A percentile compares a stretch with the other conserved stretches of the same genome.
These are phyloP conservation scores for Pipa parva DNA, from an alignment of 2,113 vertebrate genomes.

Conservation along the genomic window DNA sequence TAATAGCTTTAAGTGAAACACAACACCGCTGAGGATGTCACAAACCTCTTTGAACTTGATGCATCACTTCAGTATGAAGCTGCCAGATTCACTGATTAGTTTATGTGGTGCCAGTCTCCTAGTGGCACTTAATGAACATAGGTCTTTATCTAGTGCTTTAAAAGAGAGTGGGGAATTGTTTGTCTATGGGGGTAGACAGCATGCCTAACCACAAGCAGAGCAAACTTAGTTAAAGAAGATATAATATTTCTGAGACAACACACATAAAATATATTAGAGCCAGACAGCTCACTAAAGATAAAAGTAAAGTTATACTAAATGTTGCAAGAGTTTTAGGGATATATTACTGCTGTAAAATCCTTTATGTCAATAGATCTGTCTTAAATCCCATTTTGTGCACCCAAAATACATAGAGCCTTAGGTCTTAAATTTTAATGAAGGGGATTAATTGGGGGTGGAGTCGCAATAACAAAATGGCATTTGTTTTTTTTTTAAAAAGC, in stretches of 20 bases:
- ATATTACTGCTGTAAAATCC: constrained; percentile 14
- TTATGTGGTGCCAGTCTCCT: constrained; percentile 63
- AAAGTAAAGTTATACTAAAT: constrained; percentile 30
- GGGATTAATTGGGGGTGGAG: too few relatives aligned
- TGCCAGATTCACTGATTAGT: constrained; percentile 61
- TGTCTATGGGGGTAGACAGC: constrained; percentile 44
- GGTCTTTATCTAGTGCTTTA: constrained; percentile 55
- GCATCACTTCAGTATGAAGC: constrained; percentile 70
- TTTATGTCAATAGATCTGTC: constrained; percentile 1
- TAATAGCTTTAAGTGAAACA: constrained; percentile 71
- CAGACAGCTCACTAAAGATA: constrained; percentile 25
- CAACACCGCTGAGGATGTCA: constrained; percentile 72
- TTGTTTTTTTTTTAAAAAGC: too few relatives aligned
- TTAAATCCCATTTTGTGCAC: constrained; percentile 1
- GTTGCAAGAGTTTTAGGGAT: constrained; percentile 19
- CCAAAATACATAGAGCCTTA: too few relatives aligned
- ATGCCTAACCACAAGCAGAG: constrained; percentile 44
- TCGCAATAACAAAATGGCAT: too few relatives aligned
- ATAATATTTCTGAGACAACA: constrained; percentile 43
- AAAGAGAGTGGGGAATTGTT: constrained; percentile 47
- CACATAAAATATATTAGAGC: constrained; percentile 27
- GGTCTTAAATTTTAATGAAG: too few relatives aligned
- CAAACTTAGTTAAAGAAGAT: constrained; percentile 40
- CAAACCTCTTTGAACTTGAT: constrained; percentile 85
- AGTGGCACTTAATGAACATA: constrained; percentile 63